Base-by-base conservation (phyloP, 1,140 invertebrate species). In the Steinernema khuongi region DNA sequence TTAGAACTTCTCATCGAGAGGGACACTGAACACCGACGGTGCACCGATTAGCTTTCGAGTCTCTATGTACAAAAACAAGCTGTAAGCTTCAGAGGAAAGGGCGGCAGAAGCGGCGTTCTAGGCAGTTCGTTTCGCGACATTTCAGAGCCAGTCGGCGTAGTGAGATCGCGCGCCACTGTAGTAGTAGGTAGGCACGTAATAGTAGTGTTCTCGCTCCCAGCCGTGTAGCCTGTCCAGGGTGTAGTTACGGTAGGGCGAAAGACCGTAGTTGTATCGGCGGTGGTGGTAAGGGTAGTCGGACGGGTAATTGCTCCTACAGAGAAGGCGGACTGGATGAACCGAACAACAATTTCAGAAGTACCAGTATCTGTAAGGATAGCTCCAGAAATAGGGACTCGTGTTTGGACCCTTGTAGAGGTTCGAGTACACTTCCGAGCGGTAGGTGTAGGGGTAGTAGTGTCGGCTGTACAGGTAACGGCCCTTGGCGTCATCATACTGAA, bases 241-340 rank as follows among this genome's bases (percentile, higher is more conserved):
- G 50, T 60, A 60, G 50, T 60, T 60, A 60, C 50, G 50, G 50
- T 60, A 60, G 50, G 50, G 50, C 50, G 50, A 60, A 26, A 60
- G 50, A 26, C 50, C 50, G 50, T 60, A 60, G 19, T 60, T 60
- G 50, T 60, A 60, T 7, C 50, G 50, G 50, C 50, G 50, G 19
- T 60, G 50, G 50, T 60, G 26, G 50, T 60, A 60, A 2, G 50
- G 50, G 22, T 60, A 60, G 50, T 60, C 50, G 4, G 50, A 60
- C 11, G 50, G 50, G 19, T 60, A 60, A 26, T 60, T 60, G 50
- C 19, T 60, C 50, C 50, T 60, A 22, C 7, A 60, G 50, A 60
- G 7, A 41, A n/a, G n/a, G n/a, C n/a, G n/a, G n/a, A n/a, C n/a
- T n/a, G n/a, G n/a, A n/a, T n/a, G n/a, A n/a, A n/a, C n/a, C n/a